A percentile compares a stretch with the other conserved stretches of the same genome.
Conservation (phyloP, 2,113 vertebrate species). For the Rhea americana region DNA sequence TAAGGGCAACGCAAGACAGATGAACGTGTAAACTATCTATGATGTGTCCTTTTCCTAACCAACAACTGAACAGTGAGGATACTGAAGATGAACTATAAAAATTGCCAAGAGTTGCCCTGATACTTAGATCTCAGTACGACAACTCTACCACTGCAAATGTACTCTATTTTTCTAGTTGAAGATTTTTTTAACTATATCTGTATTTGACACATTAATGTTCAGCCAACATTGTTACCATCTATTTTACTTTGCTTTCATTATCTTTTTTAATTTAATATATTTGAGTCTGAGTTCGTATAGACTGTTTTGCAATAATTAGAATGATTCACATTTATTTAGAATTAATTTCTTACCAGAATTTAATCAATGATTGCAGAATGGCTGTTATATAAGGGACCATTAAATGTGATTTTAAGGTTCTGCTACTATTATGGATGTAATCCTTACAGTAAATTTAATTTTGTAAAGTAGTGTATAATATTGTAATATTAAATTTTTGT, state of each 20-base stretch:
- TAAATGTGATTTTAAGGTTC: conserved; percentile 81
- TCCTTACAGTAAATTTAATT: conserved; percentile 80
- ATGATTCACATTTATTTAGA: conserved; percentile 67
- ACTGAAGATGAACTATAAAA: conserved; percentile 65
- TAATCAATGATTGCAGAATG: conserved; percentile 75
- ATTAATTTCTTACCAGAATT: conserved; percentile 60
- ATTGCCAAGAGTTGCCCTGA: conserved; percentile 65
- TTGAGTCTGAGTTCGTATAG: conserved; percentile 67
- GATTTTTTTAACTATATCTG: conserved; percentile 67
- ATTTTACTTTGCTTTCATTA: conserved; percentile 77
- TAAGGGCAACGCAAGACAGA: conserved; percentile 33
- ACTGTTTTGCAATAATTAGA: conserved; percentile 76
- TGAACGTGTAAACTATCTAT: conserved; percentile 42
- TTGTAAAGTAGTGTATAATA: conserved; percentile 89
- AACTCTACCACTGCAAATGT: conserved; percentile 61
- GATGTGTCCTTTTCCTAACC: conserved; percentile 49
- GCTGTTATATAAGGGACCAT: conserved; percentile 81
- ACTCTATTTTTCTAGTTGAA: conserved; percentile 77
- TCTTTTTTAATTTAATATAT: conserved; percentile 76
- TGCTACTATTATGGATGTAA: conserved; percentile 75
- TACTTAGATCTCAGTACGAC: conserved; percentile 65
- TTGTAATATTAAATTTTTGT: conserved; percentile 82
- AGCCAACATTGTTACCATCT: conserved; percentile 67
- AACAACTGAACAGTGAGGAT: conserved; percentile 40
- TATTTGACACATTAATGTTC: conserved; percentile 70